Evolutionary conservation across 2,888 invertebrate genomes (phyloP), one percentile per base, ranked within the genome.

Genomic region (Spialia ferax): DNA sequence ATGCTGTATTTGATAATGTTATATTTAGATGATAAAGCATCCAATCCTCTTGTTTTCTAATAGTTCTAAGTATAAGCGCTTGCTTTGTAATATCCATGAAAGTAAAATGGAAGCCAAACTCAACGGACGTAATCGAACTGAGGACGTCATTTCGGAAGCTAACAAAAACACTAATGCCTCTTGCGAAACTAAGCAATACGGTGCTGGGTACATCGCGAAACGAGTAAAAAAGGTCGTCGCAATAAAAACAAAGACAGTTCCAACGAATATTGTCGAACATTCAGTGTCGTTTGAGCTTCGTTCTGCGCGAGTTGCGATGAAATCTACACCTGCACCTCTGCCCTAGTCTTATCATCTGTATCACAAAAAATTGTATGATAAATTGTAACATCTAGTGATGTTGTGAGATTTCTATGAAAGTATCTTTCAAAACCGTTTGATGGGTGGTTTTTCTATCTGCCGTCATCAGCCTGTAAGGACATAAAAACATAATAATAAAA

Each of bases 281-380:
- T 11, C 35, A 38, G 62, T 57, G 75, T 77, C 76, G 76, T 77
- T 77, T 74, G 73, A 76, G 78, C 78, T 76, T 75, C 75, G 77
- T 76, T 79, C 74, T 74, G 74, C 74, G 65, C 78, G 75, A 75
- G 75, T 76, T 78, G 73, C 73, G 76, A 54, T 75, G 74, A 75
- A 74, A 68, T 78, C 77, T 85, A 85, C 86, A 87, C 86, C 86
- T 86, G 87, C 81, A 81, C 77, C 75, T 56, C n/a, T n/a, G n/a
- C 11, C 13, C 18, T 55, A 23, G 10, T 20, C 10, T 8, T 20
- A 15, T 11, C 2, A 42, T 42, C 15, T 11, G 20, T 20, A 4
- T 48, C 20, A 11, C 3, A 20, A 20, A 48, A 38, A 38, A n/a
- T n/a, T n/a, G n/a, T n/a, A n/a, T n/a, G n/a, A 38, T 38, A n/a